Evolutionary conservation across 2,113 vertebrate species (phyloP), one percentile per base, ranked within the genome.

Genomic region (Aptenodytes forsteri): DNA sequence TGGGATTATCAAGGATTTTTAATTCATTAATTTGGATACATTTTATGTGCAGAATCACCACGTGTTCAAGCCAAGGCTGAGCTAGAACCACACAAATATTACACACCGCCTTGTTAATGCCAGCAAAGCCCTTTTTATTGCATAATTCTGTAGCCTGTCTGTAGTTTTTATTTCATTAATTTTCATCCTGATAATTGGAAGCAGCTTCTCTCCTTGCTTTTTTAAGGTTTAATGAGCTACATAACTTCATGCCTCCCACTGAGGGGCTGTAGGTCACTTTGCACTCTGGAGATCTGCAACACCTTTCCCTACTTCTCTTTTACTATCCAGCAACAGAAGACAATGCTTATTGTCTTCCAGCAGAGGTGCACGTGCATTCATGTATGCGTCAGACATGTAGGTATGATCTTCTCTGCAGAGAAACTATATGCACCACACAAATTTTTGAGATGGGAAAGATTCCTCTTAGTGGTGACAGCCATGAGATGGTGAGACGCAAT

Each of bases 151-250:
- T 93, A 97, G 96, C 90, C 89, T 92, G 92, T 95, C 97, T 96
- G 94, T 95, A 96, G 90, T 94, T 98, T 98, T 97, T 94, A 97
- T 97, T 98, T 98, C 95, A 97, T 98, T 98, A 97, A 98, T 98
- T 98, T 98, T 98, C 97, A 98, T 98, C 97, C 98, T 97, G 96
- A 97, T 98, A 98, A 98, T 98, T 98, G 91, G 97, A 98, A 98
- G 98, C 98, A 98, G 98, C 97, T 98, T 98, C 97, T 95, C 92
- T 83, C 83, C 40, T 92, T 97, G 98, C 95, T 98, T 98, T 97
- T 97, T 94, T 97, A 96, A 96, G 95, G 65, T 98, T 98, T 98
- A 98, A 98, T 98, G 96, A 98, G 97, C 97, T 98, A 98, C 96
- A 97, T 97, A 98, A 98, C 95, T 54, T 96, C 96, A 34, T 94